Percentiles rank a stretch among this genome's conserved stretches.
phyloP scores from a whole-genome alignment of 2,888 invertebrate genomes.

The Corythucha ciliata region DNA sequence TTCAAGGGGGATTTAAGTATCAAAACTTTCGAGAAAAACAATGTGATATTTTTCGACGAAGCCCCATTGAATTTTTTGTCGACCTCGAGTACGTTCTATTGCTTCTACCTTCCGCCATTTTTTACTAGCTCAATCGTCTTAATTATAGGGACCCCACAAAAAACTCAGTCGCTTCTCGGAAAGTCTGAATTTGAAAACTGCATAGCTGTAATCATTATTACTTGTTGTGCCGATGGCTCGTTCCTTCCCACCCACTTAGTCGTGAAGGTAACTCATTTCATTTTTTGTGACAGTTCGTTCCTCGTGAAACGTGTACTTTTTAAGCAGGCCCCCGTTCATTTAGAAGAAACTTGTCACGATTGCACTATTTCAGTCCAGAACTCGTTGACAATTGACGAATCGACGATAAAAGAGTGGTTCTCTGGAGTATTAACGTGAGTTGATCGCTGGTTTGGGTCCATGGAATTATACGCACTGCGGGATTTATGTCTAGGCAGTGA shows the following conservation, averaged over 20 bases:
- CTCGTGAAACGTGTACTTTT: too few relatives aligned
- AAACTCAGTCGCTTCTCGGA: conserved; percentile 28
- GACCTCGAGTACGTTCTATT: conserved; percentile 19
- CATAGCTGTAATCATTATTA: conserved; percentile 38
- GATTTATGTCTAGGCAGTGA: too few relatives aligned
- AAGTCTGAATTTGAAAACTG: conserved; percentile 37
- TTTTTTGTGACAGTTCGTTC: too few relatives aligned
- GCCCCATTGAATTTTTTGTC: conserved; percentile 38
- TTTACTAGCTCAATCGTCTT: not conserved
- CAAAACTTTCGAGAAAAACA: conserved; percentile 16
- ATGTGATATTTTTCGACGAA: conserved; percentile 39
- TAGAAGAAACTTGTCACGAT: too few relatives aligned
- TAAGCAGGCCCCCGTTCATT: too few relatives aligned
- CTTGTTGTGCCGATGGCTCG: conserved; percentile 35
- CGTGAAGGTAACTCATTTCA: conserved; percentile 39
- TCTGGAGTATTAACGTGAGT: too few relatives aligned
- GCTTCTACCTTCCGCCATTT: not conserved
- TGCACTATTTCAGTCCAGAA: too few relatives aligned
- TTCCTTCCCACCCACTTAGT: conserved; percentile 37
- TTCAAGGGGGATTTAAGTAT: conserved; percentile 30
- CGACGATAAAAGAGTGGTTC: too few relatives aligned
- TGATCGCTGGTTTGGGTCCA: too few relatives aligned
- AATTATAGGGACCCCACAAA: conserved; percentile 13
- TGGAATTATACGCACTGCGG: too few relatives aligned
- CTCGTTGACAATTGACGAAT: too few relatives aligned